Percentiles rank a stretch among this genome's conserved stretches.
phyloP scores from a whole-genome alignment of 2,113 vertebrate genomes.

The Euleptes europaea region DNA sequence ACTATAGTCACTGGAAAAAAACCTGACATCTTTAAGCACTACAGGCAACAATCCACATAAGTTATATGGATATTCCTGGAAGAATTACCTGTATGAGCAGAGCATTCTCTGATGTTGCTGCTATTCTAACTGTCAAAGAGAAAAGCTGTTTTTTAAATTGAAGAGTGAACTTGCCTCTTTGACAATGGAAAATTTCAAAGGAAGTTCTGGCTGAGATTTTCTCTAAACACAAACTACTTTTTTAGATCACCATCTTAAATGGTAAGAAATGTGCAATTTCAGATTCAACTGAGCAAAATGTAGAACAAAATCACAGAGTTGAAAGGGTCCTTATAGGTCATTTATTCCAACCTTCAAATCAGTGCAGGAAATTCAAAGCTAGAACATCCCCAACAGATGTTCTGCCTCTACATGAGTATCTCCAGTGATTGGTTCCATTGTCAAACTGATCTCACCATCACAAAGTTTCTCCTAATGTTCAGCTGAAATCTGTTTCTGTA shows the following conservation, averaged over 20 bases:
- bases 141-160: background rate
- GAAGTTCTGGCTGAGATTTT: background rate
- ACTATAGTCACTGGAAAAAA: background rate
- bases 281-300: background rate
- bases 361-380: background rate
- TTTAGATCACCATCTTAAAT: background rate
- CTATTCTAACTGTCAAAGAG: background rate
- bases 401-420: no score
- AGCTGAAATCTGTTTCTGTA: no score
- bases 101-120: background rate
- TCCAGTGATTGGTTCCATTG: no score
- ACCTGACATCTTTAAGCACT: background rate
- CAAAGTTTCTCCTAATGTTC: no score
- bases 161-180: background rate
- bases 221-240: background rate
- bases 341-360: no score
- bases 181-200: background rate
- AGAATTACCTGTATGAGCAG: background rate
- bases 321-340: no score
- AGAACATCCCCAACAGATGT: background rate
- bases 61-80: background rate
- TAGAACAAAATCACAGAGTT: background rate
- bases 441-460: no score
- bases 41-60: background rate
- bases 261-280: background rate